A percentile compares a stretch with the other conserved stretches of the same genome.
Conservation (phyloP, 2,113 vertebrate genomes). For the Menidia beryllina region DNA sequence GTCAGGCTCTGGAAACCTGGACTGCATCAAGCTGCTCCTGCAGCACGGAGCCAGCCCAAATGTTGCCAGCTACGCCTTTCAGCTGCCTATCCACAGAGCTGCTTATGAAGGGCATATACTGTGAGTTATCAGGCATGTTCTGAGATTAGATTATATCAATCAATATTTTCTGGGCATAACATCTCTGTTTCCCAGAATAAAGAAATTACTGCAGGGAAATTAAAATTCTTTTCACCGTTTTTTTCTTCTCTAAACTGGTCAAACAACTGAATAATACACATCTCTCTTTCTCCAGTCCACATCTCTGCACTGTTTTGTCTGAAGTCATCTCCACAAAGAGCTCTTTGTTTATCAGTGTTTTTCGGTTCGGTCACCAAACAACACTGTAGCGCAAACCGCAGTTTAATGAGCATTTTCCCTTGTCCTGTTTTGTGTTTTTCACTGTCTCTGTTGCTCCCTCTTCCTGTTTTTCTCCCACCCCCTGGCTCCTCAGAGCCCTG, state of each 20-base stretch:
- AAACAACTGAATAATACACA: conserved; percentile 3
- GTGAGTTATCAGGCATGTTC: conserved; percentile 74
- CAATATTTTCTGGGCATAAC: neutral
- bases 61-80: conserved; percentile 83
- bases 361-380: conserved; percentile 41
- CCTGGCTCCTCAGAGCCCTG: conserved; percentile 76
- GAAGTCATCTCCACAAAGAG: conserved; percentile 57
- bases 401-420: conserved; percentile 50
- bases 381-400: conserved; percentile 54
- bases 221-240: conserved; percentile 30
- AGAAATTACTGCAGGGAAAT: conserved; percentile 19
- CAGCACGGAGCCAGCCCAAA: conserved; percentile 87
- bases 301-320: conserved; percentile 51
- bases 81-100: conserved; percentile 88
- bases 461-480: conserved; percentile 17
- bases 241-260: conserved; percentile 25
- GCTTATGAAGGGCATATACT: conserved; percentile 89
- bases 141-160: neutral
- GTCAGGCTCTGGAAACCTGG: conserved; percentile 86
- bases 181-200: conserved; percentile 12
- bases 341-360: conserved; percentile 53
- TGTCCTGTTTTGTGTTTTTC: conserved; percentile 53
- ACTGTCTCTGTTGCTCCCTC: conserved; percentile 13
- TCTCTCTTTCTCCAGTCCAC: conserved; percentile 28
- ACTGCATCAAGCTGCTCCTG: conserved; percentile 86